phyloP scores from a whole-genome alignment of 2,113 vertebrate species.

The Astatotilapia flaviijosephi region DNA sequence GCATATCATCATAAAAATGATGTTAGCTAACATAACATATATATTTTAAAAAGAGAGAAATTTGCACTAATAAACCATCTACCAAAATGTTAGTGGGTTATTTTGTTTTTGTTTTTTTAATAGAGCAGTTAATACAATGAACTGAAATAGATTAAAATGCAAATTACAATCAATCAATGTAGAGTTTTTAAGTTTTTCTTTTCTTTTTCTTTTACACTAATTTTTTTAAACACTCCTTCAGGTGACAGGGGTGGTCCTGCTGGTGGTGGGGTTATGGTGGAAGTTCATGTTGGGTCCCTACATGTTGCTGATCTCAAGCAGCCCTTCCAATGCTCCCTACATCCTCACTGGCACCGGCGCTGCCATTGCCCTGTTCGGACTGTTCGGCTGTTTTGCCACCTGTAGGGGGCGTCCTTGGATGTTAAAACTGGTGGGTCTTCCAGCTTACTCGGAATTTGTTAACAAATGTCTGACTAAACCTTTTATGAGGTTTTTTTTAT shows the following conservation, averaged over 20 bases:
- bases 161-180: not conserved
- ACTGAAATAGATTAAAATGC: not conserved
- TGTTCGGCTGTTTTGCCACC: slow-evolving; percentile 92
- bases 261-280: slow-evolving; percentile 88
- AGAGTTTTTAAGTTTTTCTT: not conserved
- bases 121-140: not conserved
- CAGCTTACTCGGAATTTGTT: not conserved
- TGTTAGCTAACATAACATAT: not conserved
- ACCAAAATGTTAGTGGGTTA: not conserved
- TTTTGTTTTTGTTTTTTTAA: not conserved
- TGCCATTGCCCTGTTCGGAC: slow-evolving; percentile 84
- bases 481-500: not conserved
- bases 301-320: slow-evolving; percentile 80
- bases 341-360: slow-evolving; percentile 84
- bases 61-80: not conserved
- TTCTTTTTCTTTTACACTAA: not conserved
- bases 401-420: slow-evolving; percentile 91
- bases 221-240: slow-evolving; percentile 30
- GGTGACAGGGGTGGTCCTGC: slow-evolving; percentile 88
- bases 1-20: not conserved
- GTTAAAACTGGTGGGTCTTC: slow-evolving; percentile 80
- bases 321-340: slow-evolving; percentile 84
- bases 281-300: slow-evolving; percentile 87
- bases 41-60: not conserved
- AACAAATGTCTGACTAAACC: not conserved